Evolutionary conservation across 1,140 invertebrate species (phyloP), one percentile per base, ranked within the genome.

Genomic region (Drosophila saltans): DNA sequence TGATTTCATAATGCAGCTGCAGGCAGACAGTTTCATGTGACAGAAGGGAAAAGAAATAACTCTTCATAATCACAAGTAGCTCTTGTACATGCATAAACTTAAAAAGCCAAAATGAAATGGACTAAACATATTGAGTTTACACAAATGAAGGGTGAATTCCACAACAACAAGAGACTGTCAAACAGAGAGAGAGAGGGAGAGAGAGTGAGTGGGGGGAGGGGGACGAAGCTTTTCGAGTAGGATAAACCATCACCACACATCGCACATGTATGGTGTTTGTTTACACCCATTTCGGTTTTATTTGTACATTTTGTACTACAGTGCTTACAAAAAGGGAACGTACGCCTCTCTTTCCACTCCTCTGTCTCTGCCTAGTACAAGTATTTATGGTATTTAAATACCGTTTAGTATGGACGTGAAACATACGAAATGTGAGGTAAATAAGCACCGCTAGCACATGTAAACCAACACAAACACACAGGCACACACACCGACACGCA

Each of bases 1-100:
- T 80, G 83, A 88, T 56, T 78, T 86, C 76, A 88, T 89, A 43
- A 28, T 77, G 80, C 83, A 86, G 84, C 83, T 88, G 83, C 70
- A 41, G 62, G 83, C 70, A 41, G 62, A 68, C 76, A 83, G 80
- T 82, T 68, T 85, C 78, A 45, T 62, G 59, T 86, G 81, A 78
- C 71, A 68, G 64, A 52, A 48, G 28, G 6, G 33, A 36, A 36
- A 36, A 36, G 33, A 7, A 36, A 36, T 36, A 59, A 59, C 33
- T 59, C 39, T 52, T 9, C 21, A 52, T 52, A 52, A 52, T 26
- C 45, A 52, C 24, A 52, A 52, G 45, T 52, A 52, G 45, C 45
- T 39, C 57, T 39, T 24, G 21, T 39, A 59, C 16, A 48, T 21
- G 24, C 52, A 56, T 28, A 30, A 57, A 52, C 16, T 24, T 21